phyloP scores from a whole-genome alignment of 2,797 vertebrate genomes.

The Hippoglossus hippoglossus region DNA sequence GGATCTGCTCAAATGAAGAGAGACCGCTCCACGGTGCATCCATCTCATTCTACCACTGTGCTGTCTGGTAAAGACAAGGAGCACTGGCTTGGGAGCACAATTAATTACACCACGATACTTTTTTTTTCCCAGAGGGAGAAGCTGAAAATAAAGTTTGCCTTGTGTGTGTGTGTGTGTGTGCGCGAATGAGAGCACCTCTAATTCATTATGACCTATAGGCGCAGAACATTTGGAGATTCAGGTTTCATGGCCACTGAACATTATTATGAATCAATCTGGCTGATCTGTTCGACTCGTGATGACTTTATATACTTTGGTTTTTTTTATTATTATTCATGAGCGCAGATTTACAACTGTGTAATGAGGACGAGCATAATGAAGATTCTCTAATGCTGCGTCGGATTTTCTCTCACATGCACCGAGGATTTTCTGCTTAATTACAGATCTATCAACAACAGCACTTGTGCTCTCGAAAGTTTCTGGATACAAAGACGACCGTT shows the following conservation, averaged over 20 bases:
- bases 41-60: conserved; percentile 38
- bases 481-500: conserved; percentile 12
- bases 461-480: conserved; percentile 9
- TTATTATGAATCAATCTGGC: conserved; percentile 47
- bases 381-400: background rate
- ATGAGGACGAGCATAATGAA: conserved; percentile 39
- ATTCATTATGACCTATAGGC: conserved; percentile 72
- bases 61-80: conserved; percentile 53
- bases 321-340: conserved; percentile 32
- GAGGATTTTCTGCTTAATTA: conserved; percentile 34
- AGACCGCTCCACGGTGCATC: conserved; percentile 49
- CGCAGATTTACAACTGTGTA: background rate
- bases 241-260: conserved; percentile 51
- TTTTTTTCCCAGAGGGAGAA: conserved; percentile 65
- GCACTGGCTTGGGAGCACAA: conserved; percentile 57
- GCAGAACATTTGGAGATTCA: conserved; percentile 46
- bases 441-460: conserved; percentile 10
- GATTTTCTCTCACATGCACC: background rate
- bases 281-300: conserved; percentile 48
- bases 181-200: conserved; percentile 61
- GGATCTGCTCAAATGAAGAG: conserved; percentile 59
- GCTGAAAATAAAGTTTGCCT: conserved; percentile 58
- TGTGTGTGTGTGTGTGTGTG: background rate
- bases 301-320: conserved; percentile 46
- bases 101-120: conserved; percentile 66